Base-by-base conservation (phyloP, 2,888 invertebrate genomes). In the Slavum lentiscoides region DNA sequence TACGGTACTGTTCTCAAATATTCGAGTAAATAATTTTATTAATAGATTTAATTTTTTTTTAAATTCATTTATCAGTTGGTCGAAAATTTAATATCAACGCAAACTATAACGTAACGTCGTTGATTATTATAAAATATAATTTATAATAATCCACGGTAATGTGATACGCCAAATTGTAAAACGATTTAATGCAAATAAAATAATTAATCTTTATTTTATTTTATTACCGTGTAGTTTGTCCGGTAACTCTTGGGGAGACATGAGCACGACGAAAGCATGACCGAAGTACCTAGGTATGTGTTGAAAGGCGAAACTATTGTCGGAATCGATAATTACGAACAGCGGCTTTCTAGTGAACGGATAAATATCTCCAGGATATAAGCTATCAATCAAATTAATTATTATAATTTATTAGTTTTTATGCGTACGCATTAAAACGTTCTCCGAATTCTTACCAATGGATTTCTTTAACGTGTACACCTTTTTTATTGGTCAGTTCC, bases 261-360 rank as follows among this genome's bases (percentile, higher is more conserved):
- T 94, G 59, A 98, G 90, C 83, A 96, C 92, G 83, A 97, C 93
- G 84, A 97, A 88, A 9, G 97, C 97, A 87, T 97, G 96, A 43
- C 96, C 97, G 88, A 98, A 98, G 86, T 94, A 92, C 83, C 92
- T 90, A 73, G 96, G 96, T 86, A 97, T 92, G 86, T 94, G 93
- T 89, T 95, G 92, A 88, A 95, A 96, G 84, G 94, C 93, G 87
- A 92, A 93, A 85, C 96, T 96, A 88, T 97, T 97, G 88, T 97
- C 95, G 84, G 97, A 97, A 87, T 98, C 98, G 84, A 98, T 92
- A 83, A 98, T 93, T 82, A 97, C 90, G 88, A 97, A 96, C 83
- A 97, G 89, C 55, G 98, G 97, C 85, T 94, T 92, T 84, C 98
- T 90, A 23, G 96, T 95, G 88, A 94, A 97, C 2, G 97, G 94